Evolutionary conservation across 2,113 vertebrate genomes (phyloP), one percentile per base, ranked within the genome.

Genomic region (Coptodon bakossiorum): DNA sequence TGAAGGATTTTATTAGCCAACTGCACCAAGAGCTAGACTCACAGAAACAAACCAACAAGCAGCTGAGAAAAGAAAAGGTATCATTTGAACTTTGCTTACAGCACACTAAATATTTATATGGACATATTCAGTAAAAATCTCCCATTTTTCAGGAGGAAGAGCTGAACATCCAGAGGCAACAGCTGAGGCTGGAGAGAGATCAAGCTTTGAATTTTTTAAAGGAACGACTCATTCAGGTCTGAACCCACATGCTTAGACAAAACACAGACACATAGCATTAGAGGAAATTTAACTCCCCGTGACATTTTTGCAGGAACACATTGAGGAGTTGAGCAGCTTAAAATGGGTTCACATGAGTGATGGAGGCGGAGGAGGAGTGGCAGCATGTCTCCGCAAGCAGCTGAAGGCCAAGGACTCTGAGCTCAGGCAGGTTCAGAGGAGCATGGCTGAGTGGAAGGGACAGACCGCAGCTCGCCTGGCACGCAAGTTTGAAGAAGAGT

Each of bases 361-460:
- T 5, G 89, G 31, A 14, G 89, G 31, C 6, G 92, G 89, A 38
- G 93, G 89, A 34, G 91, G 93, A 34, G 79, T 34, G 36, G 89
- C 81, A 50, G 90, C 40, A 1, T 91, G 85, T 56, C 91, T 96
- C 27, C 93, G 87, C 61, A 95, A 92, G 78, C 96, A 97, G 91
- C 93, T 96, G 50, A 86, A 80, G 81, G 94, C 93, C 83, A 96
- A 97, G 92, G 96, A 96, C 48, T 63, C 92, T 36, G 95, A 97
- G 90, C 95, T 96, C 81, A 82, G 89, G 78, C 93, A 93, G 85
- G 90, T 97, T 66, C 96, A 96, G 92, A 95, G 91, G 86, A 96
- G 85, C 81, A 95, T 96, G 96, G 66, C 16, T 52, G 90, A 92
- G 85, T 96, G 96, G 97, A 97, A 96, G 84, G 96, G 96, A 19